Evolutionary conservation across 1,140 invertebrate species (phyloP), one percentile per base, ranked within the genome.

Genomic region (Drosophila santomea): DNA sequence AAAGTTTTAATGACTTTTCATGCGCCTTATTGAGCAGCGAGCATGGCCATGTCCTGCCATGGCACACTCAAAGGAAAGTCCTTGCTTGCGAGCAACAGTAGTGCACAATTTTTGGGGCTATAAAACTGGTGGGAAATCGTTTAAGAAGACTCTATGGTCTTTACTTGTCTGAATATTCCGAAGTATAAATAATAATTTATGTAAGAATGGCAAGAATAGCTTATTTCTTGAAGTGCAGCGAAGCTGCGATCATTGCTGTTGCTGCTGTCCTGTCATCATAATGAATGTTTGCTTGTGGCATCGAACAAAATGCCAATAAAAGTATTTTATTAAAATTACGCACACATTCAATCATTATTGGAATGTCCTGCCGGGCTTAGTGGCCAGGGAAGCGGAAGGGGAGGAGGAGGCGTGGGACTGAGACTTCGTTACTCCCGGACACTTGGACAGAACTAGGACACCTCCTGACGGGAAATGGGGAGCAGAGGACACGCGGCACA

Each of bases 241-340:
- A 32, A 66, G 56, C 61, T 59, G 10, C 36, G 52, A 61, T 32
- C 28, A 38, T 72, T 50, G 38, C 55, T 72, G 47, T 72, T 48
- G 47, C 47, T 32, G 57, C 28, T 43, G 28, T 55, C 25, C 57
- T 73, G 52, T 36, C 78, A 69, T 78, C 84, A 78, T 81, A 62
- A 71, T 76, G 64, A 62, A 71, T 71, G 41, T 67, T 69, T 78
- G 69, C 74, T 80, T 84, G 60, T 71, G 78, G 61, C 69, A 58
- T 58, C 59, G 64, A 61, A 61, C 74, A 58, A 88, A 88, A 88
- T 88, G 79, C 79, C 84, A 83, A 88, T 88, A 73, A 88, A 88
- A 88, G 83, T 82, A 88, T 88, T 88, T 88, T 88, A 88, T 88
- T 88, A 88, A 88, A 88, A 88, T 88, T 88, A 83, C 83, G 68